Percentiles rank a stretch among this genome's conserved stretches.
phyloP scores from a whole-genome alignment of 2,113 vertebrate species.

The Poecilia latipinna region DNA sequence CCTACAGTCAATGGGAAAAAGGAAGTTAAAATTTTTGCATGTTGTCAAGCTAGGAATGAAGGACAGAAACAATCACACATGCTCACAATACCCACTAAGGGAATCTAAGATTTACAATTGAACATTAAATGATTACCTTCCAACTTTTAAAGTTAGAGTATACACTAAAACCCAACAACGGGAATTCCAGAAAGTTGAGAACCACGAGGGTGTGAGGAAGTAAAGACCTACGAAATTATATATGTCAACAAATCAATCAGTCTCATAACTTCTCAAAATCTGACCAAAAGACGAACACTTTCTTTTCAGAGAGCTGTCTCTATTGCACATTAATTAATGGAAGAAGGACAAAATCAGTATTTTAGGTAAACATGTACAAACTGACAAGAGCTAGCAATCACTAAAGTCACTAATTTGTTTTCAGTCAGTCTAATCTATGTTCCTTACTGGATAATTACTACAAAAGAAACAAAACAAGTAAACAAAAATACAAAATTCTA shows the following conservation, averaged over 20 bases:
- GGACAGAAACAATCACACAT: not conserved
- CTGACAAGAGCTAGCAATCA: not conserved
- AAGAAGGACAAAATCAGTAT: not conserved
- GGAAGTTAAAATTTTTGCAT: not conserved
- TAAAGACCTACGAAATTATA: not conserved
- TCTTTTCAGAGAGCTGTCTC: not conserved
- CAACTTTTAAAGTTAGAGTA: not conserved
- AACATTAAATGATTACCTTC: not conserved
- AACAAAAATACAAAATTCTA: no score
- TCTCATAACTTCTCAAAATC: not conserved
- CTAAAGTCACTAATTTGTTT: not conserved
- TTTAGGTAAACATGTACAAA: not conserved
- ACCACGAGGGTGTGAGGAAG: not conserved
- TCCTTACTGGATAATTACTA: no score
- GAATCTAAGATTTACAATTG: not conserved
- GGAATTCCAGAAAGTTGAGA: not conserved
- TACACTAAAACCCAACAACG: not conserved
- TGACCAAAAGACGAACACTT: not conserved
- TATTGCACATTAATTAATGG: not conserved
- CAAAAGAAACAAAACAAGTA: no score
- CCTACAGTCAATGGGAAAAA: not conserved
- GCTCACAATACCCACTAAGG: not conserved
- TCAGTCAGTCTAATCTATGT: not conserved
- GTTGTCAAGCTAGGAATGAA: not conserved
- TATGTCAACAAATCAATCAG: not conserved